phyloP scores from a whole-genome alignment of 2,888 invertebrate genomes.

The Dasypogon diadema region DNA sequence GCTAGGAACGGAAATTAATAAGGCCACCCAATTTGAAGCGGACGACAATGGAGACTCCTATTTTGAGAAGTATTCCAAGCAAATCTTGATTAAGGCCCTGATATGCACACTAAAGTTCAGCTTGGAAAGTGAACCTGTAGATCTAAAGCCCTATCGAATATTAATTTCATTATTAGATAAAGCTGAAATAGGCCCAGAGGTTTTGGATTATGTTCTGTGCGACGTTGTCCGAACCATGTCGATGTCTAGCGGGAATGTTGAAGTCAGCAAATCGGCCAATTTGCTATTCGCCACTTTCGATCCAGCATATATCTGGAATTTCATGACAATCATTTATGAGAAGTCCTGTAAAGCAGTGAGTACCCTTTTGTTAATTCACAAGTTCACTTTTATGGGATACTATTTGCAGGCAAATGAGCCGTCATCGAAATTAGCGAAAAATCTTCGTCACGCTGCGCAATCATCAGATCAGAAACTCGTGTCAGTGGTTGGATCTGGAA shows the following conservation, averaged over 20 bases:
- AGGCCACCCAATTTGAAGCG: conserved; percentile 67
- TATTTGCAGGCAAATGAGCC: conserved; percentile 60
- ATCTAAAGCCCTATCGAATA: conserved; percentile 80
- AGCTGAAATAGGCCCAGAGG: conserved; percentile 84
- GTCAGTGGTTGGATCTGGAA: conserved; percentile 73
- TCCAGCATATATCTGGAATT: conserved; percentile 88
- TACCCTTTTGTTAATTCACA: conserved; percentile 37
- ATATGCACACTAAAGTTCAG: conserved; percentile 72
- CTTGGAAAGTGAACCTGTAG: conserved; percentile 72
- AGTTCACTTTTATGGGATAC: conserved; percentile 56
- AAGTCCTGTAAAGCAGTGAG: conserved; percentile 70
- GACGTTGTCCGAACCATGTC: conserved; percentile 80
- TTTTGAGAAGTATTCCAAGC: conserved; percentile 77
- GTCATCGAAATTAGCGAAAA: conserved; percentile 57
- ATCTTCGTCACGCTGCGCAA: conserved; percentile 56
- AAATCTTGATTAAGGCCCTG: conserved; percentile 76
- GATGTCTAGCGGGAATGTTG: conserved; percentile 72
- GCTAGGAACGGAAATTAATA: conserved; percentile 76
- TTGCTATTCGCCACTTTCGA: conserved; percentile 85
- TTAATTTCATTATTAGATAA: conserved; percentile 87
- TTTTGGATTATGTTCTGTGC: conserved; percentile 81
- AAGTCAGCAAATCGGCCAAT: conserved; percentile 86
- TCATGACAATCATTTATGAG: conserved; percentile 76
- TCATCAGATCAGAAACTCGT: conserved; percentile 61
- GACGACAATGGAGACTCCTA: conserved; percentile 70